phyloP scores from a whole-genome alignment of 2,113 vertebrate genomes.

The Tenrec ecaudatus region DNA sequence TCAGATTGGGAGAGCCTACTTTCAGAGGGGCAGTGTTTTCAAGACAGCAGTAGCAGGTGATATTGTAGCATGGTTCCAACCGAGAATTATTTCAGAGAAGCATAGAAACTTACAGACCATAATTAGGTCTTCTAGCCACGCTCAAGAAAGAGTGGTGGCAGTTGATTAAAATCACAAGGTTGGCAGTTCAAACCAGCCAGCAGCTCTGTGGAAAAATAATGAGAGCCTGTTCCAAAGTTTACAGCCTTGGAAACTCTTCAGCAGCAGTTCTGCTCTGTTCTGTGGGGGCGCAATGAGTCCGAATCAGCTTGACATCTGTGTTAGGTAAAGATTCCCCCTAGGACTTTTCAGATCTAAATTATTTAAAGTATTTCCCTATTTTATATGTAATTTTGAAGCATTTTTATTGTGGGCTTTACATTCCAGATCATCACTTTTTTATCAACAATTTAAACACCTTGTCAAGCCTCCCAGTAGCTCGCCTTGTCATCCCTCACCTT shows the following conservation, averaged over 20 bases:
- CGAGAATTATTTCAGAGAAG: slow-evolving; percentile 38
- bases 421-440: too few relatives aligned
- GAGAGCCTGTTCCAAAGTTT: too few relatives aligned
- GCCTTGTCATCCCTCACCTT: too few relatives aligned
- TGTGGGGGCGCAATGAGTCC: too few relatives aligned
- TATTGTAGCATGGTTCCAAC: neutral
- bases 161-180: too few relatives aligned
- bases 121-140: neutral
- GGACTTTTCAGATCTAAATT: slow-evolving; percentile 35
- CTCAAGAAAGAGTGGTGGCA: neutral
- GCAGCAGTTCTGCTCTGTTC: too few relatives aligned
- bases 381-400: slow-evolving; percentile 31
- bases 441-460: too few relatives aligned
- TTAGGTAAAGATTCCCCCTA: neutral
- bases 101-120: slow-evolving; percentile 24
- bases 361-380: slow-evolving; percentile 21
- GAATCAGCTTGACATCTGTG: too few relatives aligned
- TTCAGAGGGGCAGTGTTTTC: neutral
- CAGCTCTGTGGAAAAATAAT: too few relatives aligned
- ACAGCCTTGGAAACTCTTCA: too few relatives aligned
- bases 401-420: neutral
- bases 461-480: too few relatives aligned
- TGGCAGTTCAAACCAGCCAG: too few relatives aligned
- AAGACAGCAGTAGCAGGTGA: neutral
- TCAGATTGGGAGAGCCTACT: neutral